Percentiles rank a stretch among this genome's conserved stretches.
phyloP scores from a whole-genome alignment of 2,797 vertebrate species.

The Tapera naevia region DNA sequence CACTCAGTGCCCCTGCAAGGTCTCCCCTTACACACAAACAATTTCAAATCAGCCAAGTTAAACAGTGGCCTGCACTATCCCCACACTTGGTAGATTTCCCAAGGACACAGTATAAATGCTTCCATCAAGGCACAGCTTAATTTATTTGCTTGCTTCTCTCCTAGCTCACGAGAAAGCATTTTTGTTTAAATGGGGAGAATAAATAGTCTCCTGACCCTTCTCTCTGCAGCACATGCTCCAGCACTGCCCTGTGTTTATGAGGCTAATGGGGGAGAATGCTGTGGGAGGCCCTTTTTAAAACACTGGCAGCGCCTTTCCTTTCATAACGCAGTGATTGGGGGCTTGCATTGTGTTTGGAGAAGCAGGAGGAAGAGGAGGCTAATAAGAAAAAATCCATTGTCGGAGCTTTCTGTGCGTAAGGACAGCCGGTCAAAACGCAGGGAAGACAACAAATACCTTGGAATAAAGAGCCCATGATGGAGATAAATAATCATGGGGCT shows the following conservation, averaged over 20 bases:
- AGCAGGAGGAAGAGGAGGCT: conserved; percentile 32
- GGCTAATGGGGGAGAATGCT: conserved; percentile 55
- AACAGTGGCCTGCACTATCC: conserved; percentile 44
- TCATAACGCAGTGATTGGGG: not conserved
- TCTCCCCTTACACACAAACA: not conserved
- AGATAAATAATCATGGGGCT: conserved; percentile 66
- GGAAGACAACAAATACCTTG: conserved; percentile 45
- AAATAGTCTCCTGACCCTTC: conserved; percentile 65
- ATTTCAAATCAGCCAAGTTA: conserved; percentile 61
- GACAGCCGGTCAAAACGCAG: conserved; percentile 46
- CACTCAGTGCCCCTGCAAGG: not conserved
- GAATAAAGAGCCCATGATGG: conserved; percentile 55
- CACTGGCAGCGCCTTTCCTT: not conserved
- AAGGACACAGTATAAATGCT: conserved; percentile 60
- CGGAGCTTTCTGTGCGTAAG: not conserved
- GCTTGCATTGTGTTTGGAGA: conserved; percentile 30
- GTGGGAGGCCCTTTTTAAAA: conserved; percentile 53
- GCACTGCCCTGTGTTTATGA: conserved; percentile 49
- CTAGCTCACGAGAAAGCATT: conserved; percentile 55
- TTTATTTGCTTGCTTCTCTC: conserved; percentile 67
- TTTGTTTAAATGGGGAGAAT: conserved; percentile 64
- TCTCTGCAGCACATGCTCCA: conserved; percentile 34
- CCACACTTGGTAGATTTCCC: conserved; percentile 31
- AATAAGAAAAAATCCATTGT: conserved; percentile 54
- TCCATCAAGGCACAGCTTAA: conserved; percentile 61